Evolutionary conservation across 2,113 vertebrate genomes (phyloP).

Genomic region (Coturnix japonica): DNA sequence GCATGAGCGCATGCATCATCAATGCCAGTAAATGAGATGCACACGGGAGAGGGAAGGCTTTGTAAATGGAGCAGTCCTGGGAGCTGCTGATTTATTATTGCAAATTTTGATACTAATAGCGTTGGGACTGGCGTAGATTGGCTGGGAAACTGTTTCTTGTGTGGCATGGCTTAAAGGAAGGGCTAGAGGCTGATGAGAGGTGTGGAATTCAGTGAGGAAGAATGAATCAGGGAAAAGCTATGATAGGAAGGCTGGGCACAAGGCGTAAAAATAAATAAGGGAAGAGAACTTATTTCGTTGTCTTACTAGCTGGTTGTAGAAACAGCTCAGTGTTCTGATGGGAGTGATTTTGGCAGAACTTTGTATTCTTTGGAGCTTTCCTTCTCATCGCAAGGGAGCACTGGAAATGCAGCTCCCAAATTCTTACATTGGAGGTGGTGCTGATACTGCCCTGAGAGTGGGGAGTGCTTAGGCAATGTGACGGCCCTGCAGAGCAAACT

Average conservation of each 20-base stretch:
- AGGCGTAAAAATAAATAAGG: background rate
- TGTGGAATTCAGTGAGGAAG: background rate
- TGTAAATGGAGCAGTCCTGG: conserved; percentile 13
- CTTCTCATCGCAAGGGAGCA: background rate
- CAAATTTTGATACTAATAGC: conserved; percentile 25
- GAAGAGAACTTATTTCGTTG: background rate
- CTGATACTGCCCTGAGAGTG: background rate
- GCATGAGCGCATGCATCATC: conserved; percentile 27
- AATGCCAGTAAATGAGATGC: background rate
- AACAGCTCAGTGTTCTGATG: background rate
- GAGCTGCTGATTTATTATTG: conserved; percentile 30
- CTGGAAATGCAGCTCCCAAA: background rate
- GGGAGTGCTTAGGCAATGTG: background rate
- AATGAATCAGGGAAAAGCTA: background rate
- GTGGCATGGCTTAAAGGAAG: background rate
- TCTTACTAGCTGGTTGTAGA: background rate
- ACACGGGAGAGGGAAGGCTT: background rate
- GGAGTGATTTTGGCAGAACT: background rate
- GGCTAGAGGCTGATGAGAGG: background rate
- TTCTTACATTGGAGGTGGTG: background rate
- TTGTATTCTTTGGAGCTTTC: background rate
- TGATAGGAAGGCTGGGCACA: background rate
- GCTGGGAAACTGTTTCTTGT: background rate
- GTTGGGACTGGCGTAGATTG: conserved; percentile 20
- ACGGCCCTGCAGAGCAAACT: background rate